A percentile compares a stretch with the other conserved stretches of the same genome.
Conservation (phyloP, 2,888 invertebrate species). For the Chydorus sphaericus region DNA sequence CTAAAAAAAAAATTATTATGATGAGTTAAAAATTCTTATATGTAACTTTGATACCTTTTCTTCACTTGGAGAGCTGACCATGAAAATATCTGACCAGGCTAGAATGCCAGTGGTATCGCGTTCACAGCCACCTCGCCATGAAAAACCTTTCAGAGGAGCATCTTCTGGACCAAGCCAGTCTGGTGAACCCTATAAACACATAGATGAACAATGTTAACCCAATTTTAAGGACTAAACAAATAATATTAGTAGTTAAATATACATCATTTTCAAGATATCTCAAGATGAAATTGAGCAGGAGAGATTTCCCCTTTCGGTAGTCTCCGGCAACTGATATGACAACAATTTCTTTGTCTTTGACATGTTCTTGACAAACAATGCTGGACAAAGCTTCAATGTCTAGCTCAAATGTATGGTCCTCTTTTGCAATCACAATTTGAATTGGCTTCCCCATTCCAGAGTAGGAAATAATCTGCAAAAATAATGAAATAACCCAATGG, state of each 20-base stretch:
- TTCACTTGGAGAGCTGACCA: conserved; percentile 21
- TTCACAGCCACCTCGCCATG: conserved; percentile 36
- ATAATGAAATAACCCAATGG: no score
- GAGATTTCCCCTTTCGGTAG: conserved; percentile 95
- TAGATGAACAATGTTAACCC: background rate
- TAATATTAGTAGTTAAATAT: no score
- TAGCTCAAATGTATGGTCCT: conserved; percentile 74
- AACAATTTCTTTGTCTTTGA: conserved; percentile 70
- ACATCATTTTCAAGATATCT: conserved; percentile 81
- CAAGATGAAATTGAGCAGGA: conserved; percentile 90
- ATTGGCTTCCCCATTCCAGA: conserved; percentile 45
- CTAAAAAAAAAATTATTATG: no score
- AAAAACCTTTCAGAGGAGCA: conserved; percentile 31
- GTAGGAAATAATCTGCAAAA: no score
- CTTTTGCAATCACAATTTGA: conserved; percentile 65
- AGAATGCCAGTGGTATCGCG: conserved; percentile 39
- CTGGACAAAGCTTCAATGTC: conserved; percentile 62
- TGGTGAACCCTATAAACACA: conserved; percentile 13
- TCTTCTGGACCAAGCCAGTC: conserved; percentile 35
- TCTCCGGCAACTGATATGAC: conserved; percentile 96
- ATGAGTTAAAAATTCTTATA: no score
- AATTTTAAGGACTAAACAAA: background rate
- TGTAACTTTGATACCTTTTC: conserved; percentile 16
- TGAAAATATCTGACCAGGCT: conserved; percentile 38
- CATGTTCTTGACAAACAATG: conserved; percentile 58